phyloP scores from a whole-genome alignment of 2,888 invertebrate genomes.

The Odontocerum albicorne region DNA sequence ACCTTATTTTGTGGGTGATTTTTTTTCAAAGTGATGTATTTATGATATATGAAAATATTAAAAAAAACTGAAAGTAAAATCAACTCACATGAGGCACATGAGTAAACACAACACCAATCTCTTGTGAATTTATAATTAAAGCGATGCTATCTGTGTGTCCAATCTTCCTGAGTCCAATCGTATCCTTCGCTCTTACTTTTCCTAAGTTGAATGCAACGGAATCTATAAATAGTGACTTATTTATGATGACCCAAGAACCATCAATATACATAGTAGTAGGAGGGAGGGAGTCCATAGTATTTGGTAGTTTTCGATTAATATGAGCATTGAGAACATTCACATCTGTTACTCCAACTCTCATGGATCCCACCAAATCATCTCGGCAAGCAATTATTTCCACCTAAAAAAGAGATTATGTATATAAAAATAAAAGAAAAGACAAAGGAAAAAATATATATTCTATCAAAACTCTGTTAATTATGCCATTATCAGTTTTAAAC shows the following conservation, averaged over 20 bases:
- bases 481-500: no score
- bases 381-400: constrained; percentile 63
- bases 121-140: constrained; percentile 88
- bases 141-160: constrained; percentile 52
- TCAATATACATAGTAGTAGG: constrained; percentile 71
- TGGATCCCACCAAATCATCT: constrained; percentile 69
- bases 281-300: constrained; percentile 64
- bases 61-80: neutral
- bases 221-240: neutral
- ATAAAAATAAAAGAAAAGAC: constrained; percentile 38
- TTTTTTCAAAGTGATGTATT: neutral
- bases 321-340: constrained; percentile 64
- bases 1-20: neutral
- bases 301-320: constrained; percentile 66
- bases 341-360: constrained; percentile 79
- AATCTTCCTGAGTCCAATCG: constrained; percentile 41
- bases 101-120: constrained; percentile 73
- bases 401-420: constrained; percentile 39
- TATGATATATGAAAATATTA: neutral
- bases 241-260: constrained; percentile 45
- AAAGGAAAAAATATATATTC: constrained; percentile 19
- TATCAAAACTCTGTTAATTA: no score
- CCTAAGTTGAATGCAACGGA: constrained; percentile 36
- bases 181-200: constrained; percentile 28
- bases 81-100: constrained; percentile 73